Evolutionary conservation across 2,888 invertebrate species (phyloP).

Genomic region (Stratiomys singularior): DNA sequence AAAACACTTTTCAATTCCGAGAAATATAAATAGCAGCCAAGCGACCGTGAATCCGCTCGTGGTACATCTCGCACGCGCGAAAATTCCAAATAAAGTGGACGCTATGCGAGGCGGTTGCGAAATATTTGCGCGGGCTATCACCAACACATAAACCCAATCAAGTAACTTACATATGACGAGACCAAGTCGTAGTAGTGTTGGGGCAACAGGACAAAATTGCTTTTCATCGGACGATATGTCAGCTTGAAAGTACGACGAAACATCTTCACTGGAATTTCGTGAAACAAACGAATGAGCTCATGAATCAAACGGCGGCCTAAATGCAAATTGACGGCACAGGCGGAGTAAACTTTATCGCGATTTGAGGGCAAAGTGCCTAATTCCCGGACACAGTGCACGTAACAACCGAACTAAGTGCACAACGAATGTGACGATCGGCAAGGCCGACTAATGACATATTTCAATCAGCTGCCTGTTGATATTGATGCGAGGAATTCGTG

Average conservation of each 20-base stretch:
- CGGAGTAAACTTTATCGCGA: neutral
- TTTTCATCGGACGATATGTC: conserved; percentile 62
- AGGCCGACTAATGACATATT: conserved; percentile 1
- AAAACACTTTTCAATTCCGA: no score
- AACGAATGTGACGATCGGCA: neutral
- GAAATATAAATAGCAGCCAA: conserved; percentile 28
- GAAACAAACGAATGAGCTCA: neutral
- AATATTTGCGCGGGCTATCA: neutral
- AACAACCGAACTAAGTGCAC: conserved; percentile 8
- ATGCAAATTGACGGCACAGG: no score
- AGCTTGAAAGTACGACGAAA: conserved; percentile 65
- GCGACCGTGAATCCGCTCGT: neutral
- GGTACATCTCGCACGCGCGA: neutral
- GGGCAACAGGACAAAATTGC: conserved; percentile 62
- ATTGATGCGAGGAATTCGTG: neutral
- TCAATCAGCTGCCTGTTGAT: conserved; percentile 21
- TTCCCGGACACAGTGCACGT: conserved; percentile 10
- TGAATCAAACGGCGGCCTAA: neutral
- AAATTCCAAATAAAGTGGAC: neutral
- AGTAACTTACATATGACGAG: conserved; percentile 65
- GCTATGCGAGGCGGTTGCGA: neutral
- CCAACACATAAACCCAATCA: neutral
- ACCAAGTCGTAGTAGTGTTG: conserved; percentile 64
- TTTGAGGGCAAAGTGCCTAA: conserved; percentile 20
- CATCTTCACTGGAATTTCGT: conserved; percentile 52